Evolutionary conservation across 2,888 invertebrate species (phyloP).

Genomic region (Volucella inflata): DNA sequence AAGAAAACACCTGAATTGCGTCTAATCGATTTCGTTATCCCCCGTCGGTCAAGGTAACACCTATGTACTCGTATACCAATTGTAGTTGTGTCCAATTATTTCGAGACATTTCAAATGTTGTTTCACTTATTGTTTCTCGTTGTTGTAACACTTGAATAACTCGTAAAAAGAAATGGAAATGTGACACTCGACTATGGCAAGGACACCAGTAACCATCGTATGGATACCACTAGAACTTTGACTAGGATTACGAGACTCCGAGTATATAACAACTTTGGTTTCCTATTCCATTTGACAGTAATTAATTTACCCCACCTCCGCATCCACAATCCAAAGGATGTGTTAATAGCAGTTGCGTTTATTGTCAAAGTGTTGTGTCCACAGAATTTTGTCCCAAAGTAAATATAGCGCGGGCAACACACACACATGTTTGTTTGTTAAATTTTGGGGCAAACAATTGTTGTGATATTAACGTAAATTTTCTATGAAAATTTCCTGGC

Average conservation of each 20-base stretch:
- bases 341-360: conserved; percentile 60
- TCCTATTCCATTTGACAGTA: conserved; percentile 43
- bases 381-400: conserved; percentile 65
- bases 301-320: conserved; percentile 48
- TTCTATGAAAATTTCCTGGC: too few relatives aligned
- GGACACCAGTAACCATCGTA: background rate
- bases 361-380: conserved; percentile 72
- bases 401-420: conserved; percentile 51
- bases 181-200: conserved; percentile 22
- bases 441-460: too few relatives aligned
- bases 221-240: too few relatives aligned
- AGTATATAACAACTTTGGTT: background rate
- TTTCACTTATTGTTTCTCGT: background rate
- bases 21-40: too few relatives aligned
- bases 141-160: background rate
- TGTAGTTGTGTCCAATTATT: conserved; percentile 1
- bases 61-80: too few relatives aligned
- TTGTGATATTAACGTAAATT: too few relatives aligned
- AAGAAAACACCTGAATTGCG: too few relatives aligned
- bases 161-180: conserved; percentile 16
- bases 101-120: background rate
- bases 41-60: too few relatives aligned
- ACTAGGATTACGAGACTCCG: too few relatives aligned
- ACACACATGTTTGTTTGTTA: too few relatives aligned
- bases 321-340: background rate